A percentile compares a stretch with the other conserved stretches of the same genome.
phyloP scores from a whole-genome alignment of 2,888 invertebrate species.

The Eulithis testata region DNA sequence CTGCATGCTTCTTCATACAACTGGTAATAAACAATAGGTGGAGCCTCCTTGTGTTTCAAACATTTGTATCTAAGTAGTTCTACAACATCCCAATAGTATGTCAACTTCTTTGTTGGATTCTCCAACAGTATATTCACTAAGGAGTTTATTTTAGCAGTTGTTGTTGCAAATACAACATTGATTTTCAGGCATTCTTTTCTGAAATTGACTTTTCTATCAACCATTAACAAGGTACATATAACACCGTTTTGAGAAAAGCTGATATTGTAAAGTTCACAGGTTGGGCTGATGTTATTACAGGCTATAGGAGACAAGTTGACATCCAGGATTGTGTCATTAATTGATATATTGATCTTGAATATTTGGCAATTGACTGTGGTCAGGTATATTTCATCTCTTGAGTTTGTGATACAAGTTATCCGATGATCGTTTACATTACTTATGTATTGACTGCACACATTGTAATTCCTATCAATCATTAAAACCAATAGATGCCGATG shows the following conservation, averaged over 20 bases:
- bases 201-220: constrained; percentile 57
- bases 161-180: constrained; percentile 57
- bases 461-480: constrained; percentile 54
- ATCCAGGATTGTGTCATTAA: constrained; percentile 23
- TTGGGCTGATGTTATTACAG: constrained; percentile 54
- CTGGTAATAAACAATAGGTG: constrained; percentile 52
- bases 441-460: constrained; percentile 54
- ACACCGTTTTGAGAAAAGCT: constrained; percentile 58
- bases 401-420: constrained; percentile 58
- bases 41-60: constrained; percentile 60
- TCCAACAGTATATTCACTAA: constrained; percentile 52
- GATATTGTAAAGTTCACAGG: constrained; percentile 57
- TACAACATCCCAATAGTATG: constrained; percentile 65
- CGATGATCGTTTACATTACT: constrained; percentile 68
- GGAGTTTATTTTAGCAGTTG: constrained; percentile 45
- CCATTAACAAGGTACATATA: constrained; percentile 53
- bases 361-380: constrained; percentile 62
- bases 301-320: constrained; percentile 40
- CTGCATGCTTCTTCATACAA: constrained; percentile 52
- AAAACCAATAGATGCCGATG: constrained; percentile 67
- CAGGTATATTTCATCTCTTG: constrained; percentile 50
- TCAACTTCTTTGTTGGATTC: constrained; percentile 61
- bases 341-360: constrained; percentile 54
- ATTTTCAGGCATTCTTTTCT: constrained; percentile 59
- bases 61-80: constrained; percentile 64